Percentiles rank a stretch among this genome's conserved stretches.
Evolutionary conservation across 2,113 vertebrate genomes (phyloP).

Genomic region (Sebastes schlegelii): DNA sequence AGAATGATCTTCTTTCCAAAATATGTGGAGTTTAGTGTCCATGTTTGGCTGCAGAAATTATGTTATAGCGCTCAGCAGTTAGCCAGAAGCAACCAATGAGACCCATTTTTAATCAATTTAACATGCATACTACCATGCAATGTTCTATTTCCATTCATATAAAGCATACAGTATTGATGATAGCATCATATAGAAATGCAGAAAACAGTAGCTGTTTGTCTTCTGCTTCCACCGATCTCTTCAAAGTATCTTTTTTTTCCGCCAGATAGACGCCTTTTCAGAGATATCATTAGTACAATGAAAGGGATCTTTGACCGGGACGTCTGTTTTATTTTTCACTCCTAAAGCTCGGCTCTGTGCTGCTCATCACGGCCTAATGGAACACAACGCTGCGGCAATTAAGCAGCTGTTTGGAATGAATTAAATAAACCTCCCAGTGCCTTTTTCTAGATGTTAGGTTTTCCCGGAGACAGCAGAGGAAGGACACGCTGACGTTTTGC

Average conservation of each 20-base stretch:
- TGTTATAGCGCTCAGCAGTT: not conserved
- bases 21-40: not conserved
- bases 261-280: not conserved
- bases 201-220: not conserved
- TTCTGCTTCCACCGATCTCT: not conserved
- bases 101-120: not conserved
- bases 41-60: not conserved
- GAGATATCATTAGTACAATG: constrained; percentile 53
- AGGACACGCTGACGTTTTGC: constrained; percentile 1
- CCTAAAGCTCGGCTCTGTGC: constrained; percentile 44
- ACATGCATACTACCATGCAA: not conserved
- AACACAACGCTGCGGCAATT: constrained; percentile 66
- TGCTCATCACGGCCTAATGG: constrained; percentile 63
- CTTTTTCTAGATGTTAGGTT: constrained; percentile 34
- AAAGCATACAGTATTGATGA: not conserved
- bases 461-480: constrained; percentile 28
- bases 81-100: not conserved
- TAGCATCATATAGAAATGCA: not conserved
- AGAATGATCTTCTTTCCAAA: constrained; percentile 4
- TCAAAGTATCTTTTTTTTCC: constrained; percentile 1
- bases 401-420: constrained; percentile 72
- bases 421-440: constrained; percentile 61
- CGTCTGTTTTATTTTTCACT: constrained; percentile 54
- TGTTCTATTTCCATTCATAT: not conserved
- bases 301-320: constrained; percentile 59